These are phyloP conservation scores for Himalopsyche kuldschensis DNA, from an alignment of 2,888 invertebrate genomes.

Conservation along the genomic window DNA sequence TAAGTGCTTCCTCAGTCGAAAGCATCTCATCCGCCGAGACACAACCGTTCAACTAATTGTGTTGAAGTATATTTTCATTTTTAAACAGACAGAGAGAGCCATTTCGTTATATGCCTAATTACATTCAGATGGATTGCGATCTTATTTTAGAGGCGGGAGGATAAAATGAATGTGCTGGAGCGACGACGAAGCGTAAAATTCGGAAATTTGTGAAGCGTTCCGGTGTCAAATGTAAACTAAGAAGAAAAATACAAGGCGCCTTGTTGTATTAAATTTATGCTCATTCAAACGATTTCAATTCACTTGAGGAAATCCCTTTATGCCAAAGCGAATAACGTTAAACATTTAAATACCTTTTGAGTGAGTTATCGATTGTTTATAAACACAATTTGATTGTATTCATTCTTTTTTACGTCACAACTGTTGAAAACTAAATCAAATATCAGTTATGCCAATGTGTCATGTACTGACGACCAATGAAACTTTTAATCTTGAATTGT, in stretches of 20 bases:
- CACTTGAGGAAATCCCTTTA: neutral
- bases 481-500: too few species aligned
- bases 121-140: constrained; percentile 25
- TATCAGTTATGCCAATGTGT: too few species aligned
- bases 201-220: constrained; percentile 22
- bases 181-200: constrained; percentile 26
- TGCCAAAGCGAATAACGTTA: neutral
- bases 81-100: neutral
- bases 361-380: too few species aligned
- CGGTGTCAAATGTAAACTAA: neutral
- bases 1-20: constrained; percentile 1
- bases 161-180: constrained; percentile 8
- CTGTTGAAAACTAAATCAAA: too few species aligned
- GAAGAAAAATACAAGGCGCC: neutral
- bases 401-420: too few species aligned
- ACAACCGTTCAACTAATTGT: constrained; percentile 12
- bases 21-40: neutral
- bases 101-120: constrained; percentile 23
- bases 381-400: too few species aligned
- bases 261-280: neutral
- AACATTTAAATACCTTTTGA: neutral
- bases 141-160: constrained; percentile 46
- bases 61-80: constrained; percentile 2
- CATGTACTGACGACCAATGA: too few species aligned
- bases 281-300: neutral